Evolutionary conservation across 1,140 invertebrate genomes (phyloP).

Genomic region (Sarcophaga peregrina): DNA sequence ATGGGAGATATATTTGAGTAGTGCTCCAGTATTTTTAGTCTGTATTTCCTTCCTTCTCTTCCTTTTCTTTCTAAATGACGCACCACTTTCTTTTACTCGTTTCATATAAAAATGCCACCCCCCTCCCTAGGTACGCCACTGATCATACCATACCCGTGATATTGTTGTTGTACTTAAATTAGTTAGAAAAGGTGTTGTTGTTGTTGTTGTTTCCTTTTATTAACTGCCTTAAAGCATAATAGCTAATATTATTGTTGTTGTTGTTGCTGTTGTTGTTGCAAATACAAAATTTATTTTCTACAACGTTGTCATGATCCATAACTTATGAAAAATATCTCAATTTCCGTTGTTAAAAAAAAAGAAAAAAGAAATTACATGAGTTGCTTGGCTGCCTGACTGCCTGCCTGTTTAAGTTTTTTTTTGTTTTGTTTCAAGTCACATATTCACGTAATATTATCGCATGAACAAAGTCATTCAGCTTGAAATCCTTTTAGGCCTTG

Average conservation of each 20-base stretch:
- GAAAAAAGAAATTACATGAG: no score
- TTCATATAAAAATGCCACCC: no score
- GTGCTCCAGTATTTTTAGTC: no score
- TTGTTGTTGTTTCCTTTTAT: background rate
- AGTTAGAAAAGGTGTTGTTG: conserved; percentile 34
- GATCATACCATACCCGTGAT: no score
- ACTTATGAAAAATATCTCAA: conserved; percentile 51
- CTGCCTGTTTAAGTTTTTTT: background rate
- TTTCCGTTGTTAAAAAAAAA: conserved; percentile 45
- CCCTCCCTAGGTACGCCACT: no score
- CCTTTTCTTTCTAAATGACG: no score
- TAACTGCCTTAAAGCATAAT: background rate
- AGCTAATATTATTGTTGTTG: background rate
- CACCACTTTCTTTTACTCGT: no score
- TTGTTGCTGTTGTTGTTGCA: background rate
- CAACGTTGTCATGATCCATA: conserved; percentile 38
- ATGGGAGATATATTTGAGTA: no score
- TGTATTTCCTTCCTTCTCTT: no score
- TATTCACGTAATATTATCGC: background rate
- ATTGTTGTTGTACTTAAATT: no score
- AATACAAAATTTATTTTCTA: background rate
- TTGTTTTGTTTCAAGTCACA: background rate
- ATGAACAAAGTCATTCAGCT: conserved; percentile 20
- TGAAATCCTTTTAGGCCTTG: conserved; percentile 35
- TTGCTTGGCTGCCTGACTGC: background rate